A percentile compares a stretch with the other conserved stretches of the same genome.
These are phyloP conservation scores for Drosophila anceps DNA, from an alignment of 2,888 invertebrate genomes.

Conservation along the genomic window DNA sequence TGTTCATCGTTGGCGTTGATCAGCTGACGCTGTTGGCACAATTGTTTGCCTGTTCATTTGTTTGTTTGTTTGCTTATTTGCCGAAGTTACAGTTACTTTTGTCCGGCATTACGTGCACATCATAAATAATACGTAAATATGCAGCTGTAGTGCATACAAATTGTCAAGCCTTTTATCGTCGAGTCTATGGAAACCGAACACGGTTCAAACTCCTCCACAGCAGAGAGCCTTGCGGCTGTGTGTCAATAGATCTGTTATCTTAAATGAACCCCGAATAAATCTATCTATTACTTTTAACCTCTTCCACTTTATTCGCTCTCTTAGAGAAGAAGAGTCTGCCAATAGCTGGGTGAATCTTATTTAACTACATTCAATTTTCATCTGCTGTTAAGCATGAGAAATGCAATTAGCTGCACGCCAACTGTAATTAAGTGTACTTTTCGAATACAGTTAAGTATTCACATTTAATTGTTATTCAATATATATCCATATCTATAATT, in stretches of 20 bases:
- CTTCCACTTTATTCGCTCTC: background rate
- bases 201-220: background rate
- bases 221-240: background rate
- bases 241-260: background rate
- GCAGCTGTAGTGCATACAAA: conserved; percentile 60
- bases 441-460: conserved; percentile 41
- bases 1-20: conserved; percentile 43
- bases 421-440: conserved; percentile 48
- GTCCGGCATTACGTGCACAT: conserved; percentile 46
- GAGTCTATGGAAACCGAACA: background rate
- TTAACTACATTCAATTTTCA: conserved; percentile 28
- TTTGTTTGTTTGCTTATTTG: conserved; percentile 12
- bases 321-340: conserved; percentile 7
- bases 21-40: conserved; percentile 49
- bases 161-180: conserved; percentile 27
- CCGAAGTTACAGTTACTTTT: conserved; percentile 54
- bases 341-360: conserved; percentile 51
- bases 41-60: conserved; percentile 12
- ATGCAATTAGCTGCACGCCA: conserved; percentile 65
- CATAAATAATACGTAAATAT: conserved; percentile 49
- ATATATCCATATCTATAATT: conserved; percentile 11
- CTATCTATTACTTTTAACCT: background rate
- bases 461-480: conserved; percentile 65
- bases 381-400: conserved; percentile 19
- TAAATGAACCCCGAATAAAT: background rate